A percentile compares a stretch with the other conserved stretches of the same genome.
Conservation (phyloP, 1,140 invertebrate species). For the Caerostris darwini region DNA sequence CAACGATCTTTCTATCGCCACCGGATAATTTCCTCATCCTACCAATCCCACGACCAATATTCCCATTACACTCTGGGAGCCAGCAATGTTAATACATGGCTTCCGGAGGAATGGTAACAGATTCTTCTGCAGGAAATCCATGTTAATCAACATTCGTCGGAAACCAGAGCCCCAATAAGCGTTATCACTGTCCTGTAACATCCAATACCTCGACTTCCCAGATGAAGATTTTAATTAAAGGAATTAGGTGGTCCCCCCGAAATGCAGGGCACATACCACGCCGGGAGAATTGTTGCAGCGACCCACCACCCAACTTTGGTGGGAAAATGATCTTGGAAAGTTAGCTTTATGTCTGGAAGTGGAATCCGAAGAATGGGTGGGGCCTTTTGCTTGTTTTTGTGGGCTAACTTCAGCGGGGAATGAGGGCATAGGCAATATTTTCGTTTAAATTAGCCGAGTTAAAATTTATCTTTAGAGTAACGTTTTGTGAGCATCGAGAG, state of each 20-base stretch:
- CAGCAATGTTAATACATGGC: slow-evolving; percentile 17
- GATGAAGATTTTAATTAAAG: slow-evolving; percentile 36
- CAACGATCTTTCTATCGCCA: background rate
- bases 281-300: too few relatives aligned
- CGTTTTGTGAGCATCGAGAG: too few relatives aligned
- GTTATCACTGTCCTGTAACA: background rate
- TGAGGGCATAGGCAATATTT: too few relatives aligned
- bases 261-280: background rate
- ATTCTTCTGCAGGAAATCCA: background rate
- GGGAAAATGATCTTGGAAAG: too few relatives aligned
- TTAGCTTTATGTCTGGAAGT: too few relatives aligned
- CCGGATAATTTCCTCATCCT: background rate
- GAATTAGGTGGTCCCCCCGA: background rate
- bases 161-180: background rate
- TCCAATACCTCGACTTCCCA: background rate
- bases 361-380: too few relatives aligned
- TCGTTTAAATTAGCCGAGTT: too few relatives aligned
- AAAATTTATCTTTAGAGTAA: too few relatives aligned
- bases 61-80: background rate
- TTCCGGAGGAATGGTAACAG: background rate
- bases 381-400: background rate
- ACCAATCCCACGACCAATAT: background rate
- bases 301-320: too few relatives aligned
- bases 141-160: slow-evolving; percentile 8
- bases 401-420: too few relatives aligned